phyloP scores from a whole-genome alignment of 2,888 invertebrate species.

The Drosophila borealis region DNA sequence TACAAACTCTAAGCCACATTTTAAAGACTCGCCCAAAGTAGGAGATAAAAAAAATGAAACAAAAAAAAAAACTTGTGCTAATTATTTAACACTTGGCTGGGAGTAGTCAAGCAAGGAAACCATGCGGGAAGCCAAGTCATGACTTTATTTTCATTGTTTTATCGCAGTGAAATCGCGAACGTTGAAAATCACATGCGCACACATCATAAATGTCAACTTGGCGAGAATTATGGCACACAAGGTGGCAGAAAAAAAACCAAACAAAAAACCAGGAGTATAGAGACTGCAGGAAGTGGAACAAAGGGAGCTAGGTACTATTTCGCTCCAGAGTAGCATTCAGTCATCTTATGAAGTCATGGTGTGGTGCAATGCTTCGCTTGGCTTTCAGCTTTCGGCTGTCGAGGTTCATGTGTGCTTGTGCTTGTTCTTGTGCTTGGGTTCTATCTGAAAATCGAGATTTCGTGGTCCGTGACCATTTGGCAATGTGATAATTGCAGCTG shows the following conservation, averaged over 20 bases:
- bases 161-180: conserved; percentile 61
- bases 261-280: background rate
- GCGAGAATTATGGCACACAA: conserved; percentile 77
- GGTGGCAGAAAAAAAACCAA: conserved; percentile 20
- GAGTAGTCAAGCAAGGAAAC: conserved; percentile 30
- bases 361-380: conserved; percentile 34
- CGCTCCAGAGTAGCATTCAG: conserved; percentile 1
- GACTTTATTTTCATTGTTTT: conserved; percentile 70
- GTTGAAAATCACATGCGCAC: conserved; percentile 74
- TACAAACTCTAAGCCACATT: conserved; percentile 14
- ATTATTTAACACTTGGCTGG: conserved; percentile 49
- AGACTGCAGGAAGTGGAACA: conserved; percentile 8
- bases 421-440: conserved; percentile 16
- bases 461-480: conserved; percentile 83
- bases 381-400: conserved; percentile 4
- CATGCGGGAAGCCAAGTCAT: conserved; percentile 46
- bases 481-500: conserved; percentile 81
- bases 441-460: conserved; percentile 78
- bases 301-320: conserved; percentile 8
- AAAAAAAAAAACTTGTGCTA: conserved; percentile 32
- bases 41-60: background rate
- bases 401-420: conserved; percentile 28
- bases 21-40: conserved; percentile 12
- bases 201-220: conserved; percentile 82
- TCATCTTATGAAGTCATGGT: conserved; percentile 67